A percentile compares a stretch with the other conserved stretches of the same genome.
Conservation (phyloP, 2,888 invertebrate species). For the Lasioglossum figueresi region DNA sequence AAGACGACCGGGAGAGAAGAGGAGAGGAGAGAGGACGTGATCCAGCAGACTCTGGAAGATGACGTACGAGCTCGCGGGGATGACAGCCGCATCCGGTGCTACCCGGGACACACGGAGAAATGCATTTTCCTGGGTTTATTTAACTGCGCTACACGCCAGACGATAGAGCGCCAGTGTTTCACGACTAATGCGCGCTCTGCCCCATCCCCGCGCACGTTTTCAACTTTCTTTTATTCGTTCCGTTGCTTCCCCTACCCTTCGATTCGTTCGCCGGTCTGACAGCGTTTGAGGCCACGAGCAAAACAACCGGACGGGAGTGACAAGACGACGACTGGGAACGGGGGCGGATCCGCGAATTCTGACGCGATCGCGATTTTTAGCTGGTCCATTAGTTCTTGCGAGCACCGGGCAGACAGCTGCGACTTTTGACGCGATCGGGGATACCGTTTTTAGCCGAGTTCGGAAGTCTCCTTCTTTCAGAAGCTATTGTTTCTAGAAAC, state of each 20-base stretch:
- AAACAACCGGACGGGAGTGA: slow-evolving; percentile 13
- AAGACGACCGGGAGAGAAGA: background rate
- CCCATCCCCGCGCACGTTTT: background rate
- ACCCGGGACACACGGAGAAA: slow-evolving; percentile 64
- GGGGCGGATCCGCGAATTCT: slow-evolving; percentile 16
- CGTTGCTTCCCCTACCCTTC: background rate
- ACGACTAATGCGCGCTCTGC: slow-evolving; percentile 56
- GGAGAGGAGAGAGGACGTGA: slow-evolving; percentile 48
- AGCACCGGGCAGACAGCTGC: background rate
- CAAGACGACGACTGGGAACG: slow-evolving; percentile 1
- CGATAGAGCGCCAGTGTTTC: slow-evolving; percentile 67
- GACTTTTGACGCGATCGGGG: slow-evolving; percentile 20
- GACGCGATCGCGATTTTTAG: slow-evolving; percentile 28
- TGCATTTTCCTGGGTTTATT: slow-evolving; percentile 71
- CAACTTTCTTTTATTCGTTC: slow-evolving; percentile 18
- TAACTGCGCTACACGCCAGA: slow-evolving; percentile 65
- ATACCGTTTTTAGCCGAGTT: background rate
- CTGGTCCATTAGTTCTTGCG: slow-evolving; percentile 23
- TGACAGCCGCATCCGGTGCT: slow-evolving; percentile 77
- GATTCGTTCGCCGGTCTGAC: slow-evolving; percentile 25
- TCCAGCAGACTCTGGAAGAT: slow-evolving; percentile 70
- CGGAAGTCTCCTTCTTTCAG: background rate
- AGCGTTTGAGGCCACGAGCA: background rate
- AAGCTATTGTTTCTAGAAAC: background rate
- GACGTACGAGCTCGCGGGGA: slow-evolving; percentile 74